Evolutionary conservation across 1,140 invertebrate species (phyloP), one percentile per base, ranked within the genome.

Genomic region (Ceratina calcarata): DNA sequence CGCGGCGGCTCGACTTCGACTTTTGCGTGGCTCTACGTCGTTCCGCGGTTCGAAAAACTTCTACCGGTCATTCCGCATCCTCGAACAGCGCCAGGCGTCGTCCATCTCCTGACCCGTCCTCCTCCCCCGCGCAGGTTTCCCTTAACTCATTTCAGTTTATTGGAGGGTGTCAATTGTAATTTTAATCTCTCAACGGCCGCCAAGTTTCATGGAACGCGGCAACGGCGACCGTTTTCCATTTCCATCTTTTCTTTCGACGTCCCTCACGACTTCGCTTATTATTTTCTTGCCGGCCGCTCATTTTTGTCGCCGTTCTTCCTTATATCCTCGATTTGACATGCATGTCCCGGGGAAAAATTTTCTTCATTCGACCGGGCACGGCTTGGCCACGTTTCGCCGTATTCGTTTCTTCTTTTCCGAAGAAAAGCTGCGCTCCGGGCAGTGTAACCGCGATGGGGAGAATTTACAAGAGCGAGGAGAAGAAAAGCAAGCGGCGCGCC

Each of bases 11-110:
- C 70, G 66, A 76, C 80, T 82, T 81, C 82, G 72, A 74, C 73
- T 80, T 71, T 86, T 80, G 85, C 83, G 81, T 75, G 53, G 49
- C 61, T 74, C 70, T 79, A 32, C n/a, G 45, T 15, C 62, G 62
- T 73, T 73, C n/a, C n/a, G 37, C 18, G 27, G 18, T 32, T 67
- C 61, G 71, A 73, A 73, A 73, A 57, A 79, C 62, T 55, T 16
- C 20, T 3, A 27, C n/a, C 49, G 53, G 49, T 32, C 27, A 61
- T 78, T 72, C 20, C 68, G 15, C 13, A 8, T 7, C 37, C 37
- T n/a, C 53, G 76, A 64, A 72, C 71, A 78, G 68, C 32, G 20
- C 60, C 60, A 20, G 60, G 24, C 57, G 45, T 61, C 68, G 60
- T 70, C 67, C n/a, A 55, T 45, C 49, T 71, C 55, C 51, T 32